Evolutionary conservation across 1,140 invertebrate species (phyloP), one percentile per base, ranked within the genome.

Genomic region (Ceratosolen fusciceps): DNA sequence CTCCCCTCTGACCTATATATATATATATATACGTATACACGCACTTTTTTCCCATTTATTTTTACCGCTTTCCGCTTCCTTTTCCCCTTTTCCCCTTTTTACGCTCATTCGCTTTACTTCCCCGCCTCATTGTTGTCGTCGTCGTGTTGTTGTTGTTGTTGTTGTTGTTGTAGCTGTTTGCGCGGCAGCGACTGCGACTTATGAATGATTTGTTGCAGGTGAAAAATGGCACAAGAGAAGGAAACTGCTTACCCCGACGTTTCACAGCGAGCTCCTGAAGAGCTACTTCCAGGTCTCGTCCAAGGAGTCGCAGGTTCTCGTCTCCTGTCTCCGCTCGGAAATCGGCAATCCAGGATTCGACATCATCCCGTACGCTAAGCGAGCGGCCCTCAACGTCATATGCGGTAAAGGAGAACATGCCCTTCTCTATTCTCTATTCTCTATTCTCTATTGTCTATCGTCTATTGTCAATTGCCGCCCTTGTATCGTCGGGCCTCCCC

Each of bases 181-280:
- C n/a, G n/a, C n/a, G n/a, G n/a, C n/a, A n/a, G n/a, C n/a, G n/a
- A n/a, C n/a, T n/a, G n/a, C n/a, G n/a, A n/a, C n/a, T n/a, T n/a
- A n/a, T n/a, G n/a, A n/a, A n/a, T n/a, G n/a, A n/a, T n/a, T n/a
- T n/a, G n/a, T 84, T 86, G 65, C 73, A 92, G 95, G 95, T 21
- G 86, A 89, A 10, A 94, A 94, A 88, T 96, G 95, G 95, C 91
- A 91, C 39, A 82, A 81, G 0, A 87, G 93, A 56, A 89, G 95
- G 19, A 95, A 94, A 86, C 84, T 96, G 56, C 85, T 96, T 8
- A 96, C 95, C 0, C 94, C 95, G 5, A 93, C 94, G 0, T 96
- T 96, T 83, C 95, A 96, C 87, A 95, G 94, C 85, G 92, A 92
- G 79, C 94, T 96, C 34, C 85, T 96, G 9, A 92, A 95, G 73